Conservation (phyloP, 2,888 invertebrate species). For the Uloborus plumipes region DNA sequence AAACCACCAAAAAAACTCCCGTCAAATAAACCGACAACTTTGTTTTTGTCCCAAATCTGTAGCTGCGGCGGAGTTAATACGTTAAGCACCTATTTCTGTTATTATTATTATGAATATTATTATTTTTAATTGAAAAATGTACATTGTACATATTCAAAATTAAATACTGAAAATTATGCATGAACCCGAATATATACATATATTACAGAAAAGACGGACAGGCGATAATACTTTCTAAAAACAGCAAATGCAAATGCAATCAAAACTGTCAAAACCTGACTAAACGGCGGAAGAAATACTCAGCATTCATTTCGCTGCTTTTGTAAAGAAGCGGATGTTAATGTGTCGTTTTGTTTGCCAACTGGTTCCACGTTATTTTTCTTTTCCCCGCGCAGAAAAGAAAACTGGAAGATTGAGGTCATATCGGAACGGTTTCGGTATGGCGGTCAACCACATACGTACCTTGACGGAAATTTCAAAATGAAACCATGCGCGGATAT, state of each 20-base stretch:
- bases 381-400: slow-evolving; percentile 15
- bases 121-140: too few relatives aligned
- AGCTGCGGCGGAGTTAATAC: too few relatives aligned
- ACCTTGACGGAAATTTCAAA: slow-evolving; percentile 23
- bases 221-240: background rate
- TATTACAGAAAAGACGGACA: background rate
- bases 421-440: slow-evolving; percentile 34
- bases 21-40: too few relatives aligned
- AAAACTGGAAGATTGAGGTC: slow-evolving; percentile 29
- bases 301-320: slow-evolving; percentile 1
- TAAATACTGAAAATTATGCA: too few relatives aligned
- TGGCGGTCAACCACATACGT: slow-evolving; percentile 47
- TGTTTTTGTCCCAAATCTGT: too few relatives aligned
- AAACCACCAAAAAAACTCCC: too few relatives aligned
- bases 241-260: background rate
- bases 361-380: slow-evolving; percentile 6
- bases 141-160: too few relatives aligned
- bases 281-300: slow-evolving; percentile 2
- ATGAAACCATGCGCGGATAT: slow-evolving; percentile 9
- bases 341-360: background rate
- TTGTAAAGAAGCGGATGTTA: slow-evolving; percentile 39
- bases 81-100: too few relatives aligned
- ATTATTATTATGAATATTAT: too few relatives aligned
- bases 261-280: background rate
- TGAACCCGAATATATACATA: background rate